Base-by-base conservation (phyloP, 2,888 invertebrate species). In the Torymus auratus region DNA sequence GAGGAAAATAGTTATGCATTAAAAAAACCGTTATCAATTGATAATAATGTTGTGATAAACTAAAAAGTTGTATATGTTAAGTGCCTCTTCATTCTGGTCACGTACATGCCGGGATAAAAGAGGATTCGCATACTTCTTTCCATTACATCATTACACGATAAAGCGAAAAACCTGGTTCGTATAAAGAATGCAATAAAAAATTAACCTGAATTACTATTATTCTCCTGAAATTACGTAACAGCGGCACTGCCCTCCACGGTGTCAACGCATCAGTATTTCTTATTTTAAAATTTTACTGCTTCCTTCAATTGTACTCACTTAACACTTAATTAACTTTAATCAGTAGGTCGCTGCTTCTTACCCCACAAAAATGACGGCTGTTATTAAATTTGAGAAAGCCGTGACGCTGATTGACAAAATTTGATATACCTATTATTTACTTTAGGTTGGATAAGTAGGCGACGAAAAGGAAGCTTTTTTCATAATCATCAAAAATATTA, bases 221-320 rank as follows among this genome's bases (percentile, higher is more conserved):
- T 78, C 52, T 71, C 20, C 61, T 17, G 17, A 78, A 67, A 78
- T 72, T 72, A 61, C 72, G 68, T 60, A 70, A 75, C 14, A 56
- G 65, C 12, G 62, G 7, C 28, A 28, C 55, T 13, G 11, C 64
- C 28, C 23, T n/a, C 55, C 61, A 5, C 20, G 41, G 69, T 68
- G 55, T 74, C 14, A 73, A 58, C 56, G 65, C 55, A 58, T 72
- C 56, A 50, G 67, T 67, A 58, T 61, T 15, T 69, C 61, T 60
- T 78, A 69, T 77, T 53, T 77, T 55, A 12, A 15, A 55, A 23
- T 53, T 82, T 82, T 73, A 73, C 41, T 28, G 13, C 79, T 76
- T 79, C 79, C 76, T 77, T 58, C 76, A 82, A 82, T 82, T 79
- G 60, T 58, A 50, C 20, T n/a, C 79, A 82, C 79, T 82, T 82